Evolutionary conservation across 1,140 invertebrate genomes (phyloP).

Genomic region (Drosophila equinoxialis): DNA sequence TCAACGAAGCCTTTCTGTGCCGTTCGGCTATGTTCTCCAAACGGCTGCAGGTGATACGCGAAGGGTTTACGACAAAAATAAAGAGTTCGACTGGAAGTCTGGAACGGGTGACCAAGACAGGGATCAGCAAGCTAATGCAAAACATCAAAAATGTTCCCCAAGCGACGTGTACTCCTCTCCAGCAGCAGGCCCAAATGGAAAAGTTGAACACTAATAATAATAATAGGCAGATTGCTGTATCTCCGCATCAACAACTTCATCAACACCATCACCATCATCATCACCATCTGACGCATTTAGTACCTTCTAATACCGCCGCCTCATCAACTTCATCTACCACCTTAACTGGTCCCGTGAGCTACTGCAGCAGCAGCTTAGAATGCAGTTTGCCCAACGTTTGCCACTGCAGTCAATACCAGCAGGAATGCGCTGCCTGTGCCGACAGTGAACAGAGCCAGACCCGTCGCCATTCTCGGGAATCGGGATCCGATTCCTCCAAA

Average conservation of each 20-base stretch:
- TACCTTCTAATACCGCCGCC: constrained; percentile 26
- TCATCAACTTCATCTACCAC: constrained; percentile 15
- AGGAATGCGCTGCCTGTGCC: constrained; percentile 63
- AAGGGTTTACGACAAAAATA: constrained; percentile 91
- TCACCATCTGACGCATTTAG: constrained; percentile 27
- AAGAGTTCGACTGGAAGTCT: constrained; percentile 91
- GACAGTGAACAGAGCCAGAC: constrained; percentile 55
- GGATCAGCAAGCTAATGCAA: constrained; percentile 90
- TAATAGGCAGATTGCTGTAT: constrained; percentile 33
- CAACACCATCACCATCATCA: constrained; percentile 65
- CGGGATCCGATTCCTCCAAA: constrained; percentile 95
- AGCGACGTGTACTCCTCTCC: constrained; percentile 8
- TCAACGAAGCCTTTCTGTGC: constrained; percentile 94
- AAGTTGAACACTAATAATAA: constrained; percentile 44
- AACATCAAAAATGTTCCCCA: constrained; percentile 86
- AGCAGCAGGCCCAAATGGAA: constrained; percentile 1
- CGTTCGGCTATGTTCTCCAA: constrained; percentile 88
- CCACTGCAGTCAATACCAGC: constrained; percentile 76
- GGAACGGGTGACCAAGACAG: constrained; percentile 90
- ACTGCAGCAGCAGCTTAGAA: constrained; percentile 66
- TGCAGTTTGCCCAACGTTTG: constrained; percentile 61
- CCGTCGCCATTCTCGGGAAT: constrained; percentile 88
- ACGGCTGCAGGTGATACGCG: constrained; percentile 92
- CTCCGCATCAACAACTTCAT: constrained; percentile 46
- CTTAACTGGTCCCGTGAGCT: constrained; percentile 65